Conservation (phyloP, 2,113 vertebrate genomes). For the Taxidea taxus region DNA sequence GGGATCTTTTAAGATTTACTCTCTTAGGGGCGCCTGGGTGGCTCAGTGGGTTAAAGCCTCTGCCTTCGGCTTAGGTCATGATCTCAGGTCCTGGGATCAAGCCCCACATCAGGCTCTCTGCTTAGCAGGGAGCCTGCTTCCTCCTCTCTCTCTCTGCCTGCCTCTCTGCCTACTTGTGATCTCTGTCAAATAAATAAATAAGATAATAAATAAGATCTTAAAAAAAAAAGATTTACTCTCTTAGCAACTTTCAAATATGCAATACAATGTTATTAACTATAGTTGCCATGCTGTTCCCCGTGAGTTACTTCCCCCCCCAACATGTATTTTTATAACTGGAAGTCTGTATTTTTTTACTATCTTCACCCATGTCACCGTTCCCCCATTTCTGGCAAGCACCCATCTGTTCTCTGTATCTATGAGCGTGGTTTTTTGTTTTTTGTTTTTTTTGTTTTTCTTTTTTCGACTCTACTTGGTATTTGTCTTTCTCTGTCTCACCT, state of each 20-base stretch:
- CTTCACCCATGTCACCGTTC: neutral
- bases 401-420: neutral
- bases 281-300: neutral
- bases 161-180: too few species aligned
- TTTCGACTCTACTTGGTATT: neutral
- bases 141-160: too few species aligned
- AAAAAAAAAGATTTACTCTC: neutral
- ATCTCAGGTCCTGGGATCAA: too few species aligned
- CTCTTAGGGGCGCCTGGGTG: neutral
- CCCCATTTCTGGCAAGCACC: neutral
- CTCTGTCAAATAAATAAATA: too few species aligned
- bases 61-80: too few species aligned
- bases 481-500: neutral
- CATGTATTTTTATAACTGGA: neutral
- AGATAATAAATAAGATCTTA: too few species aligned
- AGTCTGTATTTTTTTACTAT: neutral
- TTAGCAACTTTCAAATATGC: neutral
- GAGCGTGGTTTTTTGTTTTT: neutral
- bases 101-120: too few species aligned
- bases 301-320: neutral
- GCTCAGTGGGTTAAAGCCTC: too few species aligned
- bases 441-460: neutral
- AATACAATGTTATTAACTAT: neutral
- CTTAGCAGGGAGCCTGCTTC: too few species aligned
- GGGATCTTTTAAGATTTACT: neutral